phyloP scores from a whole-genome alignment of 2,113 vertebrate genomes.

The Caretta caretta region DNA sequence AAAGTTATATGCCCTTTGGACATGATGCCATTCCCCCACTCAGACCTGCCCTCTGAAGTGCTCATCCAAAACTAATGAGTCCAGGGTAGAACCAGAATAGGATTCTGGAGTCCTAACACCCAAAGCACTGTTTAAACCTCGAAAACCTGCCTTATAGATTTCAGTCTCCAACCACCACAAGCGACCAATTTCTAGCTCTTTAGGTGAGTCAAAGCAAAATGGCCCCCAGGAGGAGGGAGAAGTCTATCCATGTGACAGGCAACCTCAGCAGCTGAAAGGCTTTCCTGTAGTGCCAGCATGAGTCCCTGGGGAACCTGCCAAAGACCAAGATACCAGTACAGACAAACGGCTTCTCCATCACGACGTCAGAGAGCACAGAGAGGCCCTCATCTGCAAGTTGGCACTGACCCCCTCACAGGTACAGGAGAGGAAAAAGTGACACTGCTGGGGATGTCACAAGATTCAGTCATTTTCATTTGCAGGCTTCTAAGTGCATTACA shows the following conservation, averaged over 20 bases:
- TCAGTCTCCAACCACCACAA: background rate
- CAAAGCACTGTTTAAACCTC: background rate
- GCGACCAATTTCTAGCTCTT: background rate
- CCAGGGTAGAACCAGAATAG: background rate
- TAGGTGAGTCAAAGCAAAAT: background rate
- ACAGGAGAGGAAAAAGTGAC: background rate
- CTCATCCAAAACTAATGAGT: background rate
- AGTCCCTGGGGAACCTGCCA: background rate
- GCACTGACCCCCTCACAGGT: background rate
- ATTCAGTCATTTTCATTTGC: background rate
- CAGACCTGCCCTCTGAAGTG: background rate
- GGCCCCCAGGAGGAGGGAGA: background rate
- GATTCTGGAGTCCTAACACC: background rate
- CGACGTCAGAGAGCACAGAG: background rate
- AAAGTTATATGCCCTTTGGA: background rate
- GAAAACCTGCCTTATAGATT: background rate
- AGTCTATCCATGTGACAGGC: background rate
- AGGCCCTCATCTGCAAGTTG: background rate
- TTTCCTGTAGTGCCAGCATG: background rate
- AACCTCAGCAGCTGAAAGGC: background rate
- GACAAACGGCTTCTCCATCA: background rate
- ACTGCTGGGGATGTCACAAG: background rate
- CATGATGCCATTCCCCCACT: background rate
- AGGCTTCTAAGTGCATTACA: background rate
- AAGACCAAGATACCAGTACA: fast-evolving